Evolutionary conservation across 1,140 invertebrate species (phyloP).

Genomic region (Mactra quadrangularis): DNA sequence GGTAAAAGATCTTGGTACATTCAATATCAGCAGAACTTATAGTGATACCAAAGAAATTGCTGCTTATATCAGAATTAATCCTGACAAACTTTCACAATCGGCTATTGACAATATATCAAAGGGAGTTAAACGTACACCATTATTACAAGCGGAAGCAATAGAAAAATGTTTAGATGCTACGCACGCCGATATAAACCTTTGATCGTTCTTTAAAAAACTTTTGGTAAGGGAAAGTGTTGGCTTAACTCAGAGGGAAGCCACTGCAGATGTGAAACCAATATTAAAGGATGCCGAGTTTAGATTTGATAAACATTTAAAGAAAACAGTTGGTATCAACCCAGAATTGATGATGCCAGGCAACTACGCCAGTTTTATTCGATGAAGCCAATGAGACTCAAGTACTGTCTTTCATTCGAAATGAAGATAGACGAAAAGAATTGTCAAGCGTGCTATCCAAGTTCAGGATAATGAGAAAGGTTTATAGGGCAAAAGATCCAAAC

Average conservation of each 20-base stretch:
- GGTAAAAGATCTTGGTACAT: not conserved
- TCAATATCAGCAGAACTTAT: conserved; percentile 8
- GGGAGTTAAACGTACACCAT: not conserved
- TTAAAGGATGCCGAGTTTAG: not conserved
- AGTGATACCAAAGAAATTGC: conserved; percentile 12
- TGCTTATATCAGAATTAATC: not conserved
- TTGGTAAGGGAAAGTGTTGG: not conserved
- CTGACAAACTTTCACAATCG: not conserved
- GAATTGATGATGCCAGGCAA: not conserved
- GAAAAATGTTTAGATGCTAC: conserved; percentile 3
- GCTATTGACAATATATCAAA: not conserved
- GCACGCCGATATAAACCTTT: conserved; percentile 2
- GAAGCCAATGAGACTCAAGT: conserved; percentile 4
- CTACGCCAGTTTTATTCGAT: conserved; percentile 18
- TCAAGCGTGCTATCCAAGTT: not conserved
- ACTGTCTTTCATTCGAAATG: not conserved
- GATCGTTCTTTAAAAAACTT: not conserved
- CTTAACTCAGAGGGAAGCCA: not conserved
- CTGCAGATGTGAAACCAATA: conserved; percentile 9
- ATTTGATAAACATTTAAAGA: conserved; percentile 18
- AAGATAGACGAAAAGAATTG: not conserved
- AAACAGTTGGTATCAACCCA: conserved; percentile 7
- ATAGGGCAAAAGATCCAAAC: not conserved
- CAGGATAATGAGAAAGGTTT: conserved; percentile 5
- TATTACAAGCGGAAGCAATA: not conserved